Evolutionary conservation across 2,888 invertebrate species (phyloP).

Genomic region (Sphecodes monilicornis): DNA sequence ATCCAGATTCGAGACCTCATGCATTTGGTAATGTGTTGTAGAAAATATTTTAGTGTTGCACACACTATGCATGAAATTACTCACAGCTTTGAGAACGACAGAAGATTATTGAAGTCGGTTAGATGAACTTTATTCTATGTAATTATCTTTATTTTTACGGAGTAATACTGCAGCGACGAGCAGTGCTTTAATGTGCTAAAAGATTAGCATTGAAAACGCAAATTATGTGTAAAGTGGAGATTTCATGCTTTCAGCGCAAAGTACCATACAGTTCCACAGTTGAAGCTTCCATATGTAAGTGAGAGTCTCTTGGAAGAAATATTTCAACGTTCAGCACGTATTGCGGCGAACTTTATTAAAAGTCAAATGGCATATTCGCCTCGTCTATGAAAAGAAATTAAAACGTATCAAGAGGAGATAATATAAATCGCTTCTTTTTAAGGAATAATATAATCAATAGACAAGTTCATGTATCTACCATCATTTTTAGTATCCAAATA

Average conservation of each 20-base stretch:
- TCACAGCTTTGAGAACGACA: no score
- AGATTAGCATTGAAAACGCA: background rate
- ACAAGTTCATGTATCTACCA: no score
- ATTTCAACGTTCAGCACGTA: background rate
- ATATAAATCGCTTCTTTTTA: no score
- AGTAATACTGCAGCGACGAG: background rate
- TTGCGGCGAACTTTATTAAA: background rate
- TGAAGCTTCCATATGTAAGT: background rate
- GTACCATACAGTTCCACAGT: background rate
- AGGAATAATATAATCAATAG: no score
- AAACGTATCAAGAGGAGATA: background rate
- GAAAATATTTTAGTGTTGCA: no score
- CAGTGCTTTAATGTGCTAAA: background rate
- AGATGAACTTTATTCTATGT: background rate
- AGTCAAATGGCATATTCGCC: background rate
- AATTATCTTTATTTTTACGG: background rate
- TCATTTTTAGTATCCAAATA: no score
- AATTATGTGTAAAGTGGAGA: background rate
- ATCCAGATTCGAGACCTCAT: no score
- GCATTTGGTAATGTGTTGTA: no score
- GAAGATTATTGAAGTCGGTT: background rate
- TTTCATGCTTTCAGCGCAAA: background rate
- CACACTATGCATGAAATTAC: no score
- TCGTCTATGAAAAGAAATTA: background rate
- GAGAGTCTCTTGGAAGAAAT: background rate